Percentiles rank a stretch among this genome's conserved stretches.
These are phyloP conservation scores for Pollachius pollachius DNA, from an alignment of 2,113 vertebrate genomes.

Conservation along the genomic window DNA sequence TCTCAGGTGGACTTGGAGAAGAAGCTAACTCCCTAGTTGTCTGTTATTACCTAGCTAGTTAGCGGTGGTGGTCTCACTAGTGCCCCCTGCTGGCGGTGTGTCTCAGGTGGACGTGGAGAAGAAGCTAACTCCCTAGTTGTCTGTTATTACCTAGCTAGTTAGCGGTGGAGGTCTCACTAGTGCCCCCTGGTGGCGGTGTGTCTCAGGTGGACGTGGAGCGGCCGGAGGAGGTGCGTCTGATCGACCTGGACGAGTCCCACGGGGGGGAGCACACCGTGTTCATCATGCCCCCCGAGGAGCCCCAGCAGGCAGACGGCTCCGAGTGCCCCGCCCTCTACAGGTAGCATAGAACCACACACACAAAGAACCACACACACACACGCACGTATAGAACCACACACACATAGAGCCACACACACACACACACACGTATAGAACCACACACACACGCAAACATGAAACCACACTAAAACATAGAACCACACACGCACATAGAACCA, in stretches of 20 bases:
- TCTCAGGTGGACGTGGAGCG: slow-evolving; percentile 86
- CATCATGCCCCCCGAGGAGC: slow-evolving; percentile 90
- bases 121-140: no score
- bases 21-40: no score
- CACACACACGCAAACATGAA: no score
- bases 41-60: no score
- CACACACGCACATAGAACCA: no score
- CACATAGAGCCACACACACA: no score
- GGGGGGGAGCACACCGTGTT: slow-evolving; percentile 91
- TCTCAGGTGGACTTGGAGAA: slow-evolving; percentile 84
- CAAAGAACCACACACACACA: neutral
- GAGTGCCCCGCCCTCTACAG: slow-evolving; percentile 81
- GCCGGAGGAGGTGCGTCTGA: slow-evolving; percentile 77
- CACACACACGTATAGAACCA: no score
- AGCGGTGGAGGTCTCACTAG: no score
- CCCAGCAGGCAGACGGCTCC: slow-evolving; percentile 70
- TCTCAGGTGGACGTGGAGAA: slow-evolving; percentile 84
- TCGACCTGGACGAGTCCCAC: slow-evolving; percentile 85
- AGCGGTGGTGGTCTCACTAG: no score
- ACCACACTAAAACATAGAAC: no score
- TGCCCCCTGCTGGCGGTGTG: neutral
- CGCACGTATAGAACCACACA: no score
- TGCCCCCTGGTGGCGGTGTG: neutral
- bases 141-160: no score
- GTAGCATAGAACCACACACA: slow-evolving; percentile 53